Percentiles rank a stretch among this genome's conserved stretches.
Evolutionary conservation across 2,888 invertebrate species (phyloP).

Genomic region (Nomada ruficornis): DNA sequence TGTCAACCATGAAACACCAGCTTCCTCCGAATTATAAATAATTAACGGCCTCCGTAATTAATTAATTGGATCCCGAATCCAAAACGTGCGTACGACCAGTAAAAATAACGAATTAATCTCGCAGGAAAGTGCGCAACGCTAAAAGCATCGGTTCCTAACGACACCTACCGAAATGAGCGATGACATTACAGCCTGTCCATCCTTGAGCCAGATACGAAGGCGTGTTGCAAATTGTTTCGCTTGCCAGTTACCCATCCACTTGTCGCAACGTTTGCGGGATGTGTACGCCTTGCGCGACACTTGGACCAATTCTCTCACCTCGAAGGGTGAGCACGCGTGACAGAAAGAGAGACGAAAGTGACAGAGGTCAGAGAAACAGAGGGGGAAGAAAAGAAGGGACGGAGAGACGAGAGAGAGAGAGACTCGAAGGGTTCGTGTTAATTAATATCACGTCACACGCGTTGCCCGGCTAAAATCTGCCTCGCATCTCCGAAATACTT

Average conservation of each 20-base stretch:
- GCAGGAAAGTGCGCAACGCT: neutral
- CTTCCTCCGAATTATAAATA: neutral
- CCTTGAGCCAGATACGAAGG: slow-evolving; percentile 47
- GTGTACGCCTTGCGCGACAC: slow-evolving; percentile 80
- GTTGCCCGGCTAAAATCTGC: slow-evolving; percentile 80
- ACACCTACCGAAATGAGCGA: slow-evolving; percentile 19
- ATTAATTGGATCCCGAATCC: neutral
- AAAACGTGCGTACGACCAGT: neutral
- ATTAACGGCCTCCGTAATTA: slow-evolving; percentile 11
- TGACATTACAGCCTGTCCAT: slow-evolving; percentile 47
- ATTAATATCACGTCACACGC: slow-evolving; percentile 84
- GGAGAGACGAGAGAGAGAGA: slow-evolving; percentile 55
- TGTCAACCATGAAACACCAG: neutral
- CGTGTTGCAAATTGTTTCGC: slow-evolving; percentile 66
- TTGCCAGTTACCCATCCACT: slow-evolving; percentile 56
- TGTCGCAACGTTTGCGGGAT: slow-evolving; percentile 58
- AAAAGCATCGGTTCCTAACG: slow-evolving; percentile 1
- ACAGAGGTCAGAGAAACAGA: slow-evolving; percentile 47
- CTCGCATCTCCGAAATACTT: slow-evolving; percentile 72
- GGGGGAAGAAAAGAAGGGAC: slow-evolving; percentile 49
- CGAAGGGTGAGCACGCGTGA: slow-evolving; percentile 43
- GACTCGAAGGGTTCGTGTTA: slow-evolving; percentile 83
- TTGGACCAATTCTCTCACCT: slow-evolving; percentile 75
- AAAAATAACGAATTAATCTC: slow-evolving; percentile 29
- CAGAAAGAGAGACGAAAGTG: slow-evolving; percentile 39